Conservation (phyloP, 2,113 vertebrate species). For the Mola mola region DNA sequence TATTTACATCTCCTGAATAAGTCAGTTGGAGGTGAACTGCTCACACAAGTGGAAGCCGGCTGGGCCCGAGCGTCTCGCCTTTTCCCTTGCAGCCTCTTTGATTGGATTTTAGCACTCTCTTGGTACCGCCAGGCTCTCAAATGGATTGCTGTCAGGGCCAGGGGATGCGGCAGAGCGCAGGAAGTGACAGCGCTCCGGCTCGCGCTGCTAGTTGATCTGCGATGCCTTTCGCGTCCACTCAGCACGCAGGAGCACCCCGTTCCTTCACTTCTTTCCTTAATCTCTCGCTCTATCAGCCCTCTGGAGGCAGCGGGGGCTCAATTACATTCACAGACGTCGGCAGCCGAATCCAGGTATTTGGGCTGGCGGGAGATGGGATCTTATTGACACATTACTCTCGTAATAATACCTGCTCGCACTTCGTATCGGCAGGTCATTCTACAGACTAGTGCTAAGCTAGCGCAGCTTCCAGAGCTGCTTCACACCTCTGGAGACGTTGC, state of each 20-base stretch:
- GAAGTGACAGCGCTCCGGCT: slow-evolving; percentile 40
- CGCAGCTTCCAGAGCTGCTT: too few relatives aligned
- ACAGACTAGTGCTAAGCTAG: slow-evolving; percentile 3
- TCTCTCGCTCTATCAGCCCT: slow-evolving; percentile 44
- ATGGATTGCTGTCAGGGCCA: slow-evolving; percentile 71
- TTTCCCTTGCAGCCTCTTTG: slow-evolving; percentile 61
- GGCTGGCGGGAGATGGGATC: slow-evolving; percentile 34
- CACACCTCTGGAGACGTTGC: slow-evolving; percentile 14
- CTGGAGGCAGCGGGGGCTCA: slow-evolving; percentile 51
- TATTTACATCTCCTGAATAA: slow-evolving; percentile 60
- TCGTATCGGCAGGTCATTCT: slow-evolving; percentile 51
- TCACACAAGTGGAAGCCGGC: slow-evolving; percentile 62
- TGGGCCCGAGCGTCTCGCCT: slow-evolving; percentile 27
- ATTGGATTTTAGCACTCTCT: slow-evolving; percentile 77
- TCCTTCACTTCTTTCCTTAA: slow-evolving; percentile 22
- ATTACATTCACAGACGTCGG: slow-evolving; percentile 56
- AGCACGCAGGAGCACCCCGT: slow-evolving; percentile 9
- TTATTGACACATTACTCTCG: slow-evolving; percentile 57
- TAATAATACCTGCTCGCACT: slow-evolving; percentile 53
- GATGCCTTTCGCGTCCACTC: slow-evolving; percentile 46
- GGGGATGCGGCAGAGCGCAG: slow-evolving; percentile 14
- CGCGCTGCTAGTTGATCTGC: slow-evolving; percentile 39
- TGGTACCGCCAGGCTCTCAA: slow-evolving; percentile 57
- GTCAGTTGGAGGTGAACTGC: slow-evolving; percentile 73
- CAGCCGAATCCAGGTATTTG: slow-evolving; percentile 41